Evolutionary conservation across 2,113 vertebrate species (phyloP).

Genomic region (Lates calcarifer): DNA sequence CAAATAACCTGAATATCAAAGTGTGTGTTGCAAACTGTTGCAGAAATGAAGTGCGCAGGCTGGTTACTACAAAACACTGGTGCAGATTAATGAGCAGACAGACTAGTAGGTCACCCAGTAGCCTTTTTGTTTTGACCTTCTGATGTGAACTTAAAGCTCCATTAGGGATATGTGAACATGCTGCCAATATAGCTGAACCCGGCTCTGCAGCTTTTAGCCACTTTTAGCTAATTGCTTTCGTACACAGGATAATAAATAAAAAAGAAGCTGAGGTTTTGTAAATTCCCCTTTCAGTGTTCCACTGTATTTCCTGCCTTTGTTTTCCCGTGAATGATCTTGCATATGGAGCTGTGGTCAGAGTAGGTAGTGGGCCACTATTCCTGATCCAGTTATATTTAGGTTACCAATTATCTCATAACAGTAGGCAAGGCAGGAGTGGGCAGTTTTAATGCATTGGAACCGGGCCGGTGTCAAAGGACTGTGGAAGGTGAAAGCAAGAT

Average conservation of each 20-base stretch:
- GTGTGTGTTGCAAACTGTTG: constrained; percentile 38
- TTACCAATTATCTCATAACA: constrained; percentile 47
- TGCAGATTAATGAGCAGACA: constrained; percentile 19
- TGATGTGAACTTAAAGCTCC: neutral
- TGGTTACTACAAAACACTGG: neutral
- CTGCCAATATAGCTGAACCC: neutral
- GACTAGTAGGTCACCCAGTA: neutral
- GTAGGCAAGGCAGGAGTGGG: constrained; percentile 19
- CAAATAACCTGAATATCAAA: constrained; percentile 46
- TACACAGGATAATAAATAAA: neutral
- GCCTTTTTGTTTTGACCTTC: neutral
- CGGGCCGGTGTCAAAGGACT: constrained; percentile 46
- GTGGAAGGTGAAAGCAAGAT: constrained; percentile 56
- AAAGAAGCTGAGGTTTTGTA: neutral
- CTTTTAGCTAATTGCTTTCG: neutral
- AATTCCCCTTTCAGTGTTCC: constrained; percentile 12
- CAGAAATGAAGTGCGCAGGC: constrained; percentile 14
- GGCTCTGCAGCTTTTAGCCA: neutral
- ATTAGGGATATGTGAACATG: neutral
- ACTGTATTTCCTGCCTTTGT: neutral
- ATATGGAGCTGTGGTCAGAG: neutral
- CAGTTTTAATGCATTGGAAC: constrained; percentile 41
- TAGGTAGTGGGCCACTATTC: constrained; percentile 9
- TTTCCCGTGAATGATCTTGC: constrained; percentile 1
- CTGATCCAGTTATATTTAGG: constrained; percentile 45